phyloP scores from a whole-genome alignment of 2,797 vertebrate species.

The Lepus townsendii region DNA sequence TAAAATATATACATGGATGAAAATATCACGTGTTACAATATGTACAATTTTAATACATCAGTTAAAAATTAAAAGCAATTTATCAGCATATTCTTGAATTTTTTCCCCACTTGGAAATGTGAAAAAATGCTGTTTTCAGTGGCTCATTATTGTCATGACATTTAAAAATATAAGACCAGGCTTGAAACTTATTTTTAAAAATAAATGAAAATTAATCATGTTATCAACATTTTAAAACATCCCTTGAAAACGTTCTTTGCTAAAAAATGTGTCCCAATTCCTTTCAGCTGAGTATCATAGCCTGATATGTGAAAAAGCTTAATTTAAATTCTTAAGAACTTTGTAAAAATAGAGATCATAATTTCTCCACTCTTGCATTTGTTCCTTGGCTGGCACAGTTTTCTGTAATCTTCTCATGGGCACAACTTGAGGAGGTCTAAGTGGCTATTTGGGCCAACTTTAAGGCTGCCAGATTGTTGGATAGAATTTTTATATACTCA shows the following conservation, averaged over 20 bases:
- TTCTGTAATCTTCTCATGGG: slow-evolving; percentile 33
- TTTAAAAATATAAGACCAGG: not conserved
- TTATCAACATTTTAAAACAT: slow-evolving; percentile 1
- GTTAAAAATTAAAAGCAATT: too few relatives aligned
- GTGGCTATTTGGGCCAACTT: not conserved
- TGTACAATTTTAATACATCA: too few relatives aligned
- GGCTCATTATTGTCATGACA: not conserved
- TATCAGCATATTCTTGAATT: not conserved
- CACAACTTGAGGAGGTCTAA: slow-evolving; percentile 14
- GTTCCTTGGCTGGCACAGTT: not conserved
- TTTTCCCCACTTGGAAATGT: not conserved
- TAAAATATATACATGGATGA: too few relatives aligned
- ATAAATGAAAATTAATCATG: slow-evolving; percentile 17
- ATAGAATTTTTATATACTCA: slow-evolving; percentile 38
- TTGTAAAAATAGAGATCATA: not conserved
- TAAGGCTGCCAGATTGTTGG: not conserved
- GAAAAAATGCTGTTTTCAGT: not conserved
- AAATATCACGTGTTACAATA: too few relatives aligned
- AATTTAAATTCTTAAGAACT: not conserved
- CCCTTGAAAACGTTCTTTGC: not conserved
- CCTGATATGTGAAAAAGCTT: not conserved
- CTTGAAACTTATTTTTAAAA: slow-evolving; percentile 22
- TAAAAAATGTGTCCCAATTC: not conserved
- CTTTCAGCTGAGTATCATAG: not conserved
- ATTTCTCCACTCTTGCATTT: not conserved